Conservation (phyloP, 2,888 invertebrate species). For the Dasysyrphus albostriatus region DNA sequence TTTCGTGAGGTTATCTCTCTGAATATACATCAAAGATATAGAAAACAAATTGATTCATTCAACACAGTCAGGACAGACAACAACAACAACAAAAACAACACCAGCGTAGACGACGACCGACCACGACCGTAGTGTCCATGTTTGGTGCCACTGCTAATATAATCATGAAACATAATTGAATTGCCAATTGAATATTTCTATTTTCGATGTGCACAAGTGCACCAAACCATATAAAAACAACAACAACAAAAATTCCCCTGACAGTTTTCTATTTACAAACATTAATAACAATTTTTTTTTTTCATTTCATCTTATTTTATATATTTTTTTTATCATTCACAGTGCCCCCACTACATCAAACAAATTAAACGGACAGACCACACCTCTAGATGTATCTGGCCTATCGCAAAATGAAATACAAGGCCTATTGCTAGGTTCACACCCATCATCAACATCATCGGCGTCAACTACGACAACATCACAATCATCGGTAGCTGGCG, state of each 20-base stretch:
- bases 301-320: constrained; percentile 38
- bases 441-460: constrained; percentile 82
- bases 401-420: constrained; percentile 85
- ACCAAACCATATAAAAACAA: constrained; percentile 28
- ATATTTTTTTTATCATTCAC: constrained; percentile 70
- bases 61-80: constrained; percentile 10
- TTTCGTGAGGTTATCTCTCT: constrained; percentile 55
- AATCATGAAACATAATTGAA: constrained; percentile 73
- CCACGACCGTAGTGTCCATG: constrained; percentile 55
- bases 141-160: constrained; percentile 66
- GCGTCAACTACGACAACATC: constrained; percentile 79
- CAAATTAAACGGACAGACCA: constrained; percentile 84
- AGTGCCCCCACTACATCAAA: constrained; percentile 82
- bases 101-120: constrained; percentile 16
- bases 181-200: constrained; percentile 73
- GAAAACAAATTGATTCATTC: constrained; percentile 66
- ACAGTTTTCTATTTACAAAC: constrained; percentile 69
- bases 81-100: constrained; percentile 12
- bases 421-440: constrained; percentile 84
- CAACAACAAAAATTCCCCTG: constrained; percentile 35
- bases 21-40: background rate
- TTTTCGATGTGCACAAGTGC: constrained; percentile 63
- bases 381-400: constrained; percentile 84
- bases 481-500: constrained; percentile 82
- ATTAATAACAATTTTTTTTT: constrained; percentile 62